Evolutionary conservation across 2,797 vertebrate species (phyloP).

Genomic region (Discoglossus pictus): DNA sequence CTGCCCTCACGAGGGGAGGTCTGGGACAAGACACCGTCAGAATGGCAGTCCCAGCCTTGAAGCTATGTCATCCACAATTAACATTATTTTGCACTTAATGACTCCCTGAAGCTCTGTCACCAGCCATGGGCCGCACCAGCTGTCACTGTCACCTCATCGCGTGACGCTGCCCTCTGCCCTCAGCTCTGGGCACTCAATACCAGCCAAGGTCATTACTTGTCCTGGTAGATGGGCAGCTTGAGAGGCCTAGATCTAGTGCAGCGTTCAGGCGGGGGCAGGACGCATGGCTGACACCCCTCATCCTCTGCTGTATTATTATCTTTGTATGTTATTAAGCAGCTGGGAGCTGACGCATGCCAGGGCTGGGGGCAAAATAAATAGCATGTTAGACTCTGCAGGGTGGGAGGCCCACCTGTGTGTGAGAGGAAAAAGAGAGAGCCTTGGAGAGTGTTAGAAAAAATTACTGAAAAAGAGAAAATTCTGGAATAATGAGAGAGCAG

Average conservation of each 20-base stretch:
- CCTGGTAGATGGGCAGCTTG: slow-evolving; percentile 16
- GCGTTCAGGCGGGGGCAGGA: slow-evolving; percentile 41
- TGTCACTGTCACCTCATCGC: slow-evolving; percentile 43
- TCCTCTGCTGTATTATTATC: slow-evolving; percentile 58
- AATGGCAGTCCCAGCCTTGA: slow-evolving; percentile 54
- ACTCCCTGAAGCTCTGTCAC: slow-evolving; percentile 60
- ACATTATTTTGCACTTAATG: slow-evolving; percentile 70
- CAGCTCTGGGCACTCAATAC: slow-evolving; percentile 26
- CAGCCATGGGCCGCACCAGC: slow-evolving; percentile 44
- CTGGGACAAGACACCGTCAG: slow-evolving; percentile 10
- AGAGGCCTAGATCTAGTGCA: slow-evolving; percentile 19
- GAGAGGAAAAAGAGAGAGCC: too few relatives aligned
- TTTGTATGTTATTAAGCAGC: slow-evolving; percentile 66
- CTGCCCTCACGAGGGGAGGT: slow-evolving; percentile 8
- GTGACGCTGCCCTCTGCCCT: slow-evolving; percentile 23
- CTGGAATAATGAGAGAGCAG: neutral
- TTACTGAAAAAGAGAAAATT: too few relatives aligned
- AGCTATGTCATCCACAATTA: slow-evolving; percentile 68
- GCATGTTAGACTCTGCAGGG: slow-evolving; percentile 46
- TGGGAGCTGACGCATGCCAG: slow-evolving; percentile 54
- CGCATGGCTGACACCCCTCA: slow-evolving; percentile 39
- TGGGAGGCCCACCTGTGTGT: slow-evolving; percentile 33
- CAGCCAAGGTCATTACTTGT: slow-evolving; percentile 44
- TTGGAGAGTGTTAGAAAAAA: too few relatives aligned
- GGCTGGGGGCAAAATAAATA: slow-evolving; percentile 29